Conservation (phyloP, 2,797 vertebrate species). For the Scleropages formosus region DNA sequence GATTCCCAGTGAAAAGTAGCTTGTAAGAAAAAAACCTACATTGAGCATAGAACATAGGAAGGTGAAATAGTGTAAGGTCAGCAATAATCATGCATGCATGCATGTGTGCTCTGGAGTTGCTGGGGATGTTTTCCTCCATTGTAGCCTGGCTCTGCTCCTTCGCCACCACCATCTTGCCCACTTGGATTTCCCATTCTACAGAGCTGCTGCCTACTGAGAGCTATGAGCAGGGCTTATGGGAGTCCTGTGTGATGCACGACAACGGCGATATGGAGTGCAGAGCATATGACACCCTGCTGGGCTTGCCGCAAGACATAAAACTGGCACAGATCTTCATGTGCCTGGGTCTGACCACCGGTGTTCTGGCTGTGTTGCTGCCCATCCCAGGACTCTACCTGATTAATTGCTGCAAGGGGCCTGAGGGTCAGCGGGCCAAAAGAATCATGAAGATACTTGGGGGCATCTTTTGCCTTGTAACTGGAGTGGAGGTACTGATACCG, state of each 20-base stretch:
- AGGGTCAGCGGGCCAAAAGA: slow-evolving; percentile 50
- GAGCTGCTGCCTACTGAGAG: slow-evolving; percentile 62
- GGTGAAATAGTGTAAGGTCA: background rate
- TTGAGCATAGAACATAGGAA: background rate
- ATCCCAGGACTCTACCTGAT: slow-evolving; percentile 54
- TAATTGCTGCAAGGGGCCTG: slow-evolving; percentile 50
- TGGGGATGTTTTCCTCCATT: slow-evolving; percentile 51
- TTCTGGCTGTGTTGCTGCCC: slow-evolving; percentile 50
- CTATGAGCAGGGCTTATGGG: slow-evolving; percentile 66
- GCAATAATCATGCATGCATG: slow-evolving; percentile 46
- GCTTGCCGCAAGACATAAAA: slow-evolving; percentile 56
- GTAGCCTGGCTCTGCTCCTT: slow-evolving; percentile 60
- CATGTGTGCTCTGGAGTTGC: slow-evolving; percentile 51
- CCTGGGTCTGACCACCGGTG: slow-evolving; percentile 41
- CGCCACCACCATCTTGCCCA: slow-evolving; percentile 59
- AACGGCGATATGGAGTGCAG: slow-evolving; percentile 48
- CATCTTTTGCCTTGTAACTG: slow-evolving; percentile 44
- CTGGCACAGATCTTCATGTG: slow-evolving; percentile 57
- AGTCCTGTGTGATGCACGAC: slow-evolving; percentile 61
- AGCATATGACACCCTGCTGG: slow-evolving; percentile 50
- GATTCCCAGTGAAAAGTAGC: background rate
- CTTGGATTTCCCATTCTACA: slow-evolving; percentile 62
- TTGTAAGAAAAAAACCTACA: background rate
- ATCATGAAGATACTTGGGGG: slow-evolving; percentile 45
- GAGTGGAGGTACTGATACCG: slow-evolving; percentile 53